A percentile compares a stretch with the other conserved stretches of the same genome.
Evolutionary conservation across 2,113 vertebrate genomes (phyloP).

Genomic region (Xenopus borealis): DNA sequence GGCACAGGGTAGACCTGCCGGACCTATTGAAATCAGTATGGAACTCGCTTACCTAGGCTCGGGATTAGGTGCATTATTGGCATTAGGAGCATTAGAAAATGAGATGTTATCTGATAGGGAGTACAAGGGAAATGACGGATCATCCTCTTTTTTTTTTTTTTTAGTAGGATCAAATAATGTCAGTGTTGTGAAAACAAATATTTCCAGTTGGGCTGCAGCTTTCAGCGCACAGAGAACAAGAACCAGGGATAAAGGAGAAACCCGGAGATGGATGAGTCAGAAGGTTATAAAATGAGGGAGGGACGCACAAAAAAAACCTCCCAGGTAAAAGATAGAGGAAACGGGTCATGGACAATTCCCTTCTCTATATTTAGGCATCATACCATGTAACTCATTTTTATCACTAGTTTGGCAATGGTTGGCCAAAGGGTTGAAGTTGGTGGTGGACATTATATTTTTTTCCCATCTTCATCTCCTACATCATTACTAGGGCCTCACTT

Average conservation of each 20-base stretch:
- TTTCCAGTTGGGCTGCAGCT: slow-evolving; percentile 7
- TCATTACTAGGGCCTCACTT: no score
- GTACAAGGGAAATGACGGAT: background rate
- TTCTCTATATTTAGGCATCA: no score
- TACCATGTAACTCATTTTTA: no score
- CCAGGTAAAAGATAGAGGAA: background rate
- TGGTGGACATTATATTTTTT: no score
- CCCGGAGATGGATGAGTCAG: slow-evolving; percentile 13
- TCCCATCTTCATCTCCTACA: no score
- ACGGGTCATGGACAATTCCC: no score
- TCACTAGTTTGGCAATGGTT: no score
- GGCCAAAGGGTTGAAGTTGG: no score
- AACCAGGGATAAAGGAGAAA: background rate
- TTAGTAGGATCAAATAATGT: background rate
- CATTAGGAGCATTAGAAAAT: background rate
- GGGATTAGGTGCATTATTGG: background rate
- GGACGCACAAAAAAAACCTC: background rate
- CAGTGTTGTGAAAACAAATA: slow-evolving; percentile 16
- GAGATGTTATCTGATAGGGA: background rate
- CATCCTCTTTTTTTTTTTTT: background rate
- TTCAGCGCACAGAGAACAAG: background rate
- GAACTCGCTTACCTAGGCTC: background rate
- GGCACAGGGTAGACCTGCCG: no score
- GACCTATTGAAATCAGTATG: no score
- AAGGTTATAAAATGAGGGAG: slow-evolving; percentile 1